Evolutionary conservation across 2,113 vertebrate species (phyloP).

Genomic region (Piliocolobus tephrosceles): DNA sequence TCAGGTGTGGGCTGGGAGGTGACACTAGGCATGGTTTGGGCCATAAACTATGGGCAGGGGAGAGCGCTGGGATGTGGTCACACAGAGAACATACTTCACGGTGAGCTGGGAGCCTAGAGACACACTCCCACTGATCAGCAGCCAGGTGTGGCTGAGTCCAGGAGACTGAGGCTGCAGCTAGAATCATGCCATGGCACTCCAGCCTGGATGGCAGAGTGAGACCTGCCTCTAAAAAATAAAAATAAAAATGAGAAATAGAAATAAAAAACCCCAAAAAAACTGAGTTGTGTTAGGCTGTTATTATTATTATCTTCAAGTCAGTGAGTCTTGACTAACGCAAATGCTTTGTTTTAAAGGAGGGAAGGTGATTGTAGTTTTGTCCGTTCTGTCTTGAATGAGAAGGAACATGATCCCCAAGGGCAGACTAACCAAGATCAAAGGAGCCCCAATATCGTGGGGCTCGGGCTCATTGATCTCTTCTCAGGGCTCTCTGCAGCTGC

Average conservation of each 20-base stretch:
- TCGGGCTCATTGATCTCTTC: not conserved
- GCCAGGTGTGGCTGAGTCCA: no score
- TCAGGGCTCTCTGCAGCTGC: not conserved
- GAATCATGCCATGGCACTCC: no score
- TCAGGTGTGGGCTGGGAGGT: not conserved
- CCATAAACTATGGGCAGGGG: not conserved
- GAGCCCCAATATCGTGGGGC: not conserved
- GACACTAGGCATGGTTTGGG: not conserved
- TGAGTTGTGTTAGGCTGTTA: not conserved
- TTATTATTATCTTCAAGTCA: not conserved
- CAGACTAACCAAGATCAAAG: not conserved
- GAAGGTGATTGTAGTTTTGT: not conserved
- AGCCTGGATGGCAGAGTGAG: no score
- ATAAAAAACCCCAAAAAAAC: not conserved
- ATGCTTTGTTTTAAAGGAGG: not conserved
- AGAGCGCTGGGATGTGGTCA: not conserved
- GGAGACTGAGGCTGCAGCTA: no score
- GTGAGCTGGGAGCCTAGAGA: not conserved
- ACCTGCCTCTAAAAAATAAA: no score
- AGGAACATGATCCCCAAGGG: not conserved
- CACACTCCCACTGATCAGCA: no score
- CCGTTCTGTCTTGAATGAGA: not conserved
- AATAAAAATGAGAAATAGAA: no score
- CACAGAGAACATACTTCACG: rapidly evolving
- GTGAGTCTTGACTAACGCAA: not conserved